phyloP scores from a whole-genome alignment of 2,797 vertebrate species.

The Takifugu ocellatus region DNA sequence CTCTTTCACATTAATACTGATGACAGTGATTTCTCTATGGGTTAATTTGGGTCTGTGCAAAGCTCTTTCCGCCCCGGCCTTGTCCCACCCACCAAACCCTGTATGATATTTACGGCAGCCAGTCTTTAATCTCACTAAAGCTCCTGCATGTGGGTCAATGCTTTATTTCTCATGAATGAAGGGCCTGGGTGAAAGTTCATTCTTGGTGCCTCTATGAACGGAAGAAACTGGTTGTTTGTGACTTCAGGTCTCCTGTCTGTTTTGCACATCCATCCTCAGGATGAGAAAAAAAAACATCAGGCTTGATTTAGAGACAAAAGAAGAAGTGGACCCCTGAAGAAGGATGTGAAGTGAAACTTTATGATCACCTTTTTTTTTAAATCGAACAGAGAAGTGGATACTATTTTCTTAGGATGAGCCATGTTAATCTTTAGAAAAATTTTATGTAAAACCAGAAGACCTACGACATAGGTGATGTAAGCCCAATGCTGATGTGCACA shows the following conservation, averaged over 20 bases:
- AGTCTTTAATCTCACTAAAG: conserved; percentile 59
- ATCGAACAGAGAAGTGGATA: not conserved
- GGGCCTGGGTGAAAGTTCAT: conserved; percentile 62
- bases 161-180: conserved; percentile 73
- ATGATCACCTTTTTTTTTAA: not conserved
- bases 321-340: conserved; percentile 10
- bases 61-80: conserved; percentile 23
- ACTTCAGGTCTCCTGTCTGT: conserved; percentile 42
- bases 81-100: conserved; percentile 35
- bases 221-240: conserved; percentile 54
- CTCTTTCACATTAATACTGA: not conserved
- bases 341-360: not conserved
- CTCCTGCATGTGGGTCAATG: conserved; percentile 57
- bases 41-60: not conserved
- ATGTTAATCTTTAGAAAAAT: no score
- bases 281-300: conserved; percentile 20
- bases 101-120: conserved; percentile 53
- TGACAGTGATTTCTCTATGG: not conserved
- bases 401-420: not conserved
- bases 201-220: conserved; percentile 51
- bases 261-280: conserved; percentile 35
- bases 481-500: not conserved
- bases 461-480: no score
- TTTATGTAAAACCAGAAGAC: not conserved
- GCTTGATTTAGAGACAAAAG: conserved; percentile 16